phyloP scores from a whole-genome alignment of 2,113 vertebrate species.

The Cyanoderma ruficeps region DNA sequence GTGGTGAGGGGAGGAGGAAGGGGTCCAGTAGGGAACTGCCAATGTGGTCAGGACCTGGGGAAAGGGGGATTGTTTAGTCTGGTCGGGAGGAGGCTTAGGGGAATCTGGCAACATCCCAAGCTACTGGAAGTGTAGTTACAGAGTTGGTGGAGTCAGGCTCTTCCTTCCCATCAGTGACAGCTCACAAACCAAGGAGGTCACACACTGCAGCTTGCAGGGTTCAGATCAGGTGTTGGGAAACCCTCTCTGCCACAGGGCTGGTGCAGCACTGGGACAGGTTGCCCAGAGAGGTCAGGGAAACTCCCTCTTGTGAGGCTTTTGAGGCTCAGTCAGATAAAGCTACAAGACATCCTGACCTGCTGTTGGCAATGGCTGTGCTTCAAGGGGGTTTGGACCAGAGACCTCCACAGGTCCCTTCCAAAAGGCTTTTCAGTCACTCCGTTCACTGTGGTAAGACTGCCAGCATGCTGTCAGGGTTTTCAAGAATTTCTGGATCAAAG shows the following conservation, averaged over 20 bases:
- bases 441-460: neutral
- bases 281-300: neutral
- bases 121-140: neutral
- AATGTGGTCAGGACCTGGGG: neutral
- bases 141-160: neutral
- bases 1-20: neutral
- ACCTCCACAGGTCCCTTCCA: neutral
- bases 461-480: neutral
- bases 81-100: neutral
- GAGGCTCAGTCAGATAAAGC: neutral
- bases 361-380: neutral
- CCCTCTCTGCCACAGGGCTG: rapidly evolving
- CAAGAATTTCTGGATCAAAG: neutral
- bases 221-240: neutral
- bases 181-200: neutral
- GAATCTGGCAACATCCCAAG: neutral
- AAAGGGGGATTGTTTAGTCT: neutral
- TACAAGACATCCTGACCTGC: neutral
- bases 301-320: neutral
- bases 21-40: neutral
- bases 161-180: neutral
- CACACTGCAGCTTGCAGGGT: neutral
- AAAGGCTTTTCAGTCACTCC: neutral
- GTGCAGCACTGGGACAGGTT: neutral
- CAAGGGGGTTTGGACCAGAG: neutral